phyloP scores from a whole-genome alignment of 92 coral and sea anemone species.

The Desmophyllum pertusum region DNA sequence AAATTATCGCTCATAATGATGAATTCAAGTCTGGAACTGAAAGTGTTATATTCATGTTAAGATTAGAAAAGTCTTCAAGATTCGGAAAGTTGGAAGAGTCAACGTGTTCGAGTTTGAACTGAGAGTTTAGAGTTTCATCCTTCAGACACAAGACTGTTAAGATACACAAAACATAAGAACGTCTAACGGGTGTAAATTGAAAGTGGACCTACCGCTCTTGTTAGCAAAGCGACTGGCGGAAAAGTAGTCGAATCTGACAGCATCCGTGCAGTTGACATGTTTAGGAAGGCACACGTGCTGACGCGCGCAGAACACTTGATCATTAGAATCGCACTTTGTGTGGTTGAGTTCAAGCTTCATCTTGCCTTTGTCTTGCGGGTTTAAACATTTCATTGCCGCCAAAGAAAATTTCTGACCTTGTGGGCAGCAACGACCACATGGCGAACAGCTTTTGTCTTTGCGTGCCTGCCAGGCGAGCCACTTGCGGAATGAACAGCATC shows the following conservation, averaged over 20 bases:
- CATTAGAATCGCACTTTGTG: slow-evolving; percentile 10
- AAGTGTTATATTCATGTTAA: too few species aligned
- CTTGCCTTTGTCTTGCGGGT: slow-evolving; percentile 2
- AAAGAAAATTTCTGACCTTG: slow-evolving; percentile 2
- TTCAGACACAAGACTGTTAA: not conserved
- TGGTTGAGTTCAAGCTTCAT: not conserved
- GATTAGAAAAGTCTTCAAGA: too few species aligned
- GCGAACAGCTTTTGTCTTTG: slow-evolving; percentile 25
- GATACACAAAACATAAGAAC: not conserved
- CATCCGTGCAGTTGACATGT: slow-evolving; percentile 25
- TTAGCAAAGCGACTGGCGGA: slow-evolving; percentile 36
- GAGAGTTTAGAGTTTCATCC: not conserved
- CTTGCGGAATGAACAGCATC: slow-evolving; percentile 20
- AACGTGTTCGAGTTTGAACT: not conserved
- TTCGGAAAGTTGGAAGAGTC: too few species aligned
- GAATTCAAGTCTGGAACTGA: not conserved
- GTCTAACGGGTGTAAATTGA: too few species aligned
- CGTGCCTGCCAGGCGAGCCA: slow-evolving; percentile 22
- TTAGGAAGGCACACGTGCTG: slow-evolving; percentile 30
- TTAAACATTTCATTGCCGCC: slow-evolving; percentile 17
- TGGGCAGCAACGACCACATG: slow-evolving; percentile 19
- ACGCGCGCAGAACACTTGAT: slow-evolving; percentile 14
- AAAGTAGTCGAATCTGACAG: slow-evolving; percentile 6
- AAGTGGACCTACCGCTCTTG: slow-evolving; percentile 17
- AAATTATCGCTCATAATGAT: not conserved